Conservation (phyloP, 2,113 vertebrate species). For the Hippocampus guttulatus region DNA sequence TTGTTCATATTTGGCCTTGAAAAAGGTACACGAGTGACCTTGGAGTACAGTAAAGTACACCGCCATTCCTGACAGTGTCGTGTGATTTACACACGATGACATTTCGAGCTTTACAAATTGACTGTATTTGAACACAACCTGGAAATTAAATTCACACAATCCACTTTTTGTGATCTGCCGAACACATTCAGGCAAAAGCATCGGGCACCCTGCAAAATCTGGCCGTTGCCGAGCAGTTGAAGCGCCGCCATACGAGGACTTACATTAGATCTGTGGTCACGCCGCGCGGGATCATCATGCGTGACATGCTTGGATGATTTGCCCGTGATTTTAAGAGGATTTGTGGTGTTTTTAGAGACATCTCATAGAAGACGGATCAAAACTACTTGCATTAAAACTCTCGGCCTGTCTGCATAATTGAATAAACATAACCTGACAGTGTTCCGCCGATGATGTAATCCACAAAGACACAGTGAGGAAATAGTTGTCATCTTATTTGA, state of each 20-base stretch:
- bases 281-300: not conserved
- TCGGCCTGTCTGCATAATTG: slow-evolving; percentile 5
- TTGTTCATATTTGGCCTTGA: not conserved
- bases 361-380: not conserved
- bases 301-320: slow-evolving; percentile 1
- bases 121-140: not conserved
- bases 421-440: slow-evolving; percentile 10
- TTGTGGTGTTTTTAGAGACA: not conserved
- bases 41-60: not conserved
- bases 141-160: not conserved
- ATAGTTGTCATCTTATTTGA: not conserved
- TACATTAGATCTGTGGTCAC: slow-evolving; percentile 2
- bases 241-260: not conserved
- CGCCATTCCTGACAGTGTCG: not conserved
- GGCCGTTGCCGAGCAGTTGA: not conserved
- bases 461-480: slow-evolving; percentile 1
- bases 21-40: not conserved
- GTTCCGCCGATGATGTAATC: slow-evolving; percentile 1
- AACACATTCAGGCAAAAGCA: not conserved
- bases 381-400: slow-evolving; percentile 1
- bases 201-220: not conserved
- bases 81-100: not conserved
- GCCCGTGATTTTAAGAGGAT: not conserved
- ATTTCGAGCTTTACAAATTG: not conserved
- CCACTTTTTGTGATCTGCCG: not conserved